phyloP scores from a whole-genome alignment of 2,113 vertebrate species.

The Hyperopisus bebe region DNA sequence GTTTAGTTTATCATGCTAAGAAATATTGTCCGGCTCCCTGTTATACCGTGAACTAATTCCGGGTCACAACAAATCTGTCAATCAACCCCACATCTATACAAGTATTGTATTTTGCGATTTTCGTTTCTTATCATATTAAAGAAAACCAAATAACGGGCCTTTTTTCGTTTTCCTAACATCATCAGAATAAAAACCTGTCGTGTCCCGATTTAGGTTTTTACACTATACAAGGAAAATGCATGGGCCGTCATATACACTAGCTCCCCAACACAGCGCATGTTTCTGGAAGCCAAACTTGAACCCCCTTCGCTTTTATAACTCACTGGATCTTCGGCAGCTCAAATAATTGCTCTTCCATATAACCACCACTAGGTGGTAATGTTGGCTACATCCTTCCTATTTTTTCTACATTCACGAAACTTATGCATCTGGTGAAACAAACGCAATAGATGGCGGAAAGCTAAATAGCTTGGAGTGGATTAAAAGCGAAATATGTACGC shows the following conservation, averaged over 20 bases:
- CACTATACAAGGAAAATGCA: background rate
- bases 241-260: background rate
- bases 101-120: too few species aligned
- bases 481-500: background rate
- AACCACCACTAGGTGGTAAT: conserved; percentile 50
- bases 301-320: background rate
- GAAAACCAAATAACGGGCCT: too few species aligned
- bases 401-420: background rate
- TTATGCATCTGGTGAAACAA: background rate
- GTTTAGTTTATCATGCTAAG: background rate
- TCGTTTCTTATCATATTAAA: too few species aligned
- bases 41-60: too few species aligned
- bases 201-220: too few species aligned
- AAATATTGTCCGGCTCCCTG: too few species aligned
- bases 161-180: too few species aligned
- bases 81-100: too few species aligned
- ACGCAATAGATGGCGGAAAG: background rate
- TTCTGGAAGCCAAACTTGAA: background rate
- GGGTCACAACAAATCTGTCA: too few species aligned
- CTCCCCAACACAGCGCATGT: background rate
- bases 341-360: background rate
- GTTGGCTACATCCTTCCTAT: conserved; percentile 39
- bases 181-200: too few species aligned
- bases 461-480: background rate
- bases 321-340: background rate